Evolutionary conservation across 2,113 vertebrate genomes (phyloP), one percentile per base, ranked within the genome.

Genomic region (Aviceda subcristata): DNA sequence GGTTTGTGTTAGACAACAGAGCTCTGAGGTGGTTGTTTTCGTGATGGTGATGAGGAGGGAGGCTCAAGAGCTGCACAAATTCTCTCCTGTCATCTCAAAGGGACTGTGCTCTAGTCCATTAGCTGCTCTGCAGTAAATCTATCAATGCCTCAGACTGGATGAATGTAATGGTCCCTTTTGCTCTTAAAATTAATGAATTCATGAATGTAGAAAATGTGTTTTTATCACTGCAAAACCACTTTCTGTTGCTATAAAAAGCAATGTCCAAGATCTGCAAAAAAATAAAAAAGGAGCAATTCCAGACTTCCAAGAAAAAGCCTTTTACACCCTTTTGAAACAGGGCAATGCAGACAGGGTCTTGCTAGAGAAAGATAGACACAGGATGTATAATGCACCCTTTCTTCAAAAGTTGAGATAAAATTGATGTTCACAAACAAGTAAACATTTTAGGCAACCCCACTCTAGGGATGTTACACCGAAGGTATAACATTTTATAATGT

Each of bases 141-240:
- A 60, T 90, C 95, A 78, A 6, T 87, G 89, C 84, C 84, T 82
- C 43, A 48, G 85, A 88, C 81, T 72, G 78, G 74, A 39, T 79
- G 62, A 92, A 82, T 62, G 34, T n/a, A 90, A 79, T 66, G 36
- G 62, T 53, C 87, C 39, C 30, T 76, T 91, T 73, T 92, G 62
- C 81, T 94, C 48, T 76, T 76, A 75, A 90, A 94, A 92, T 89
- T 66, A 84, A 95, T 79, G 77, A 93, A 90, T 95, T 73, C 34
- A 48, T 66, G 50, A 91, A 87, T 55, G 56, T 50, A 78, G 84
- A 69, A 89, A 82, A 91, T 56, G 22, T 76, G 82, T 73, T 96
- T 91, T 90, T 93, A 66, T 86, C 48, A 62, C 36, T 50, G 36
- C 41, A 57, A 67, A 87, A 79, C 7, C 0, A 1, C 53, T 86